Evolutionary conservation across 2,888 invertebrate species (phyloP), one percentile per base, ranked within the genome.

Genomic region (Drosophila tanythrix): DNA sequence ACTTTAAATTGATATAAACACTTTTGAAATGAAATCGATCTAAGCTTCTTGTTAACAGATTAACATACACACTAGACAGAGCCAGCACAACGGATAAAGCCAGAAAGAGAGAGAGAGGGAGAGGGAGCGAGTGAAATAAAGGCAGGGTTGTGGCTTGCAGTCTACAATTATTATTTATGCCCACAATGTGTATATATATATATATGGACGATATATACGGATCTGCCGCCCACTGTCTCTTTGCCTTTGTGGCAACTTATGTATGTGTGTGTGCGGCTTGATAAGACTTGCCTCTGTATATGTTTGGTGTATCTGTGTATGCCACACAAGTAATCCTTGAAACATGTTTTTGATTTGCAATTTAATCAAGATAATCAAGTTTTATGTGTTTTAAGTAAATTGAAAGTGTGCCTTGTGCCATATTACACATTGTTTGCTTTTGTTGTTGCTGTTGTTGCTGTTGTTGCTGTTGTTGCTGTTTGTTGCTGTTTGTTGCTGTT

Each of bases 281-380:
- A 88, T 88, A 88, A 86, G 88, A 85, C 57, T 72, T 58, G 21
- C 25, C 33, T 38, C 53, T 38, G 46, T 66, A 27, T 59, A 63
- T 63, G 61, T 65, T 63, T 63, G 11, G 40, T 51, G 50, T 66
- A 63, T 62, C 55, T 69, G 46, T 63, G 56, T 70, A 60, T 61
- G 74, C 60, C 76, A 66, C 75, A 79, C 74, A 80, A 83, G 84
- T 88, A 88, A 88, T 88, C 90, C 90, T 89, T 90, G 88, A 90
- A 88, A 82, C 88, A 90, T 88, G 88, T 82, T 90, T 90, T 88
- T 90, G 88, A 90, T 88, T 90, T 88, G 88, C 88, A 88, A 88
- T 88, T 90, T 90, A 90, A 88, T 88, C 90, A 90, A 88, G 90
- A 90, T 88, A 88, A 88, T 88, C 90, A 88, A 90, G 88, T 88